Base-by-base conservation (phyloP, 2,888 invertebrate species). In the Tinea pellionella region DNA sequence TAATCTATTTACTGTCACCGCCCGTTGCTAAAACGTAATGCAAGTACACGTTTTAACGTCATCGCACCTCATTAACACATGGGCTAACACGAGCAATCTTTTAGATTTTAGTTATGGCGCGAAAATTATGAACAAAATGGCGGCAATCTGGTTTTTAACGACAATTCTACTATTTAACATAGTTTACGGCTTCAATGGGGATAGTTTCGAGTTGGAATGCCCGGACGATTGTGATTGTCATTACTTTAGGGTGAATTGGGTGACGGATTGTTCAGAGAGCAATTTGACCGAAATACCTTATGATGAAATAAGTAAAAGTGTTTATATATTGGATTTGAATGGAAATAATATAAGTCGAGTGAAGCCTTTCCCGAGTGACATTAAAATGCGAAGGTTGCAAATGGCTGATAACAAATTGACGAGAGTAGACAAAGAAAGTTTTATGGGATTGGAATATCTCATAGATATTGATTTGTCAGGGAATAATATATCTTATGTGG, bases 221-320 rank as follows among this genome's bases (percentile, higher is more conserved):
- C 93, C 93, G 0, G 91, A 90, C 64, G 92, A 92, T 66, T 93
- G 93, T 71, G 92, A 92, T 70, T 93, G 93, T 69, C 92, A 93
- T 81, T 93, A 92, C 77, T 92, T 92, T 77, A 89, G 92, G 63
- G 90, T 92, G 68, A 92, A 93, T 79, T 93, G 92, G 92, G 92
- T 93, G 67, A 92, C 92, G 1, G 93, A 93, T 70, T 93, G 93
- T 68, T 93, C 93, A 0, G 92, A 92, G 68, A 92, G 92, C 77
- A 92, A 92, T 76, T 86, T 93, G 61, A 92, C 92, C 0, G 88
- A 88, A 62, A 89, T 93, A 29, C 92, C 92, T 0, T 90, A 91
- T 69, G 89, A 90, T 60, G 92, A 92, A 67, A 88, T 93, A 61
- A 92, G 92, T 68, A 83, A 87, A 42, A 91, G 92, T 70, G 92